phyloP scores from a whole-genome alignment of 2,797 vertebrate species.

The Periophthalmus magnuspinnatus region DNA sequence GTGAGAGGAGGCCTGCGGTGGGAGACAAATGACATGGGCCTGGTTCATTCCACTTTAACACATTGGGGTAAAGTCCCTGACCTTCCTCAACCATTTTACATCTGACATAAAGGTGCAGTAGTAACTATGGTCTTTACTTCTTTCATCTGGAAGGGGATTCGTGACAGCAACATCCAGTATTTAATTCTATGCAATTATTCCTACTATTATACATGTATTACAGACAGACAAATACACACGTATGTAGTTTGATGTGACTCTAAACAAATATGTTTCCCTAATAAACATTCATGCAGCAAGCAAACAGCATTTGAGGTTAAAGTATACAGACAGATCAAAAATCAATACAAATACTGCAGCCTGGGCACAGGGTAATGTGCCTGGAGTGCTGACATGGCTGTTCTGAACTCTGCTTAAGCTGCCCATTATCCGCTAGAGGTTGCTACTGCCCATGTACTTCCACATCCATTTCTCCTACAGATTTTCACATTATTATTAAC shows the following conservation, averaged over 20 bases:
- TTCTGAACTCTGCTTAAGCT: conserved; percentile 54
- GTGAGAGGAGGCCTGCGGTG: conserved; percentile 87
- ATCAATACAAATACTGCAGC: conserved; percentile 70
- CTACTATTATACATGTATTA: conserved; percentile 55
- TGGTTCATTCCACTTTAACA: conserved; percentile 75
- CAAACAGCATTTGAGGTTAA: conserved; percentile 66
- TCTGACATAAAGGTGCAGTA: conserved; percentile 31
- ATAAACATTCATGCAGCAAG: conserved; percentile 72
- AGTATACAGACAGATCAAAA: conserved; percentile 71
- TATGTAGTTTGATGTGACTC: conserved; percentile 55
- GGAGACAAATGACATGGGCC: conserved; percentile 84
- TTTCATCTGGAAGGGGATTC: conserved; percentile 53
- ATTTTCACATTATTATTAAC: background rate
- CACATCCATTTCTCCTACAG: conserved; percentile 30
- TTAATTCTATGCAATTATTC: conserved; percentile 50
- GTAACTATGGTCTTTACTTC: conserved; percentile 46
- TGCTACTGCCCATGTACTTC: conserved; percentile 50
- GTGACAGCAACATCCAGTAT: conserved; percentile 43
- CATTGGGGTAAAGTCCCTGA: conserved; percentile 56
- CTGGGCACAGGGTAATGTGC: conserved; percentile 62
- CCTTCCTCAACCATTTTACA: conserved; percentile 44
- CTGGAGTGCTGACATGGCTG: conserved; percentile 64
- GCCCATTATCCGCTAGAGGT: conserved; percentile 53
- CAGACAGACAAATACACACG: conserved; percentile 63
- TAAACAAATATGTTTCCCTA: conserved; percentile 53